phyloP scores from a whole-genome alignment of 2,113 vertebrate species.

The Pheucticus melanocephalus region DNA sequence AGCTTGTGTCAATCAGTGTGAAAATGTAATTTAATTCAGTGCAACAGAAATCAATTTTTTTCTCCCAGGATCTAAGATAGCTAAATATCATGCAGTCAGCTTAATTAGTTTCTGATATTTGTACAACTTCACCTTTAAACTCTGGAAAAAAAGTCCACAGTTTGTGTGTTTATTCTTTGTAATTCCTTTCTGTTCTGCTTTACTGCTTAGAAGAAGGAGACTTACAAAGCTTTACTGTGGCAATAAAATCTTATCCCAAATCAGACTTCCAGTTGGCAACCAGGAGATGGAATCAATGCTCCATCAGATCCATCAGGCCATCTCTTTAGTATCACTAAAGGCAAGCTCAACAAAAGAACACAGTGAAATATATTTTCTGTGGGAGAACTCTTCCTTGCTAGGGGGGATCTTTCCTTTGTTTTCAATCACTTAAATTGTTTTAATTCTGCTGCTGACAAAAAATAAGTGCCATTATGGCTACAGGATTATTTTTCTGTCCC shows the following conservation, averaged over 20 bases:
- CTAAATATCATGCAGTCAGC: conserved; percentile 70
- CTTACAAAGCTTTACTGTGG: not conserved
- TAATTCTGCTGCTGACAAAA: not conserved
- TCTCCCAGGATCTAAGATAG: conserved; percentile 38
- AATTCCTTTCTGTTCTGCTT: conserved; percentile 28
- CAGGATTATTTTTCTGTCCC: not conserved
- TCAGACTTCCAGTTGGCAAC: not conserved
- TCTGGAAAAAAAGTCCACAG: conserved; percentile 1
- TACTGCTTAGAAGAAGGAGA: not conserved
- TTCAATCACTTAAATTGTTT: not conserved
- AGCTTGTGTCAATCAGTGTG: conserved; percentile 66
- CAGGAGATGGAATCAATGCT: conserved; percentile 29
- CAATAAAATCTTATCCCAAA: not conserved
- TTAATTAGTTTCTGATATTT: conserved; percentile 75
- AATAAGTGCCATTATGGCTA: not conserved
- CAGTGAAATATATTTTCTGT: not conserved
- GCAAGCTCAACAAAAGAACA: not conserved
- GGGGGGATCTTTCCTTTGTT: not conserved
- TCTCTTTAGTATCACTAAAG: not conserved
- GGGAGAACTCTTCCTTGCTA: not conserved
- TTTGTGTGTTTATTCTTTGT: conserved; percentile 30
- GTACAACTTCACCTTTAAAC: conserved; percentile 68
- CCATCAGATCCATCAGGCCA: not conserved
- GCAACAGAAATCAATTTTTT: conserved; percentile 72
- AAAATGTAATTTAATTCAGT: conserved; percentile 73